Base-by-base conservation (phyloP, 2,797 vertebrate genomes). In the Rhabdophis nuchalis region DNA sequence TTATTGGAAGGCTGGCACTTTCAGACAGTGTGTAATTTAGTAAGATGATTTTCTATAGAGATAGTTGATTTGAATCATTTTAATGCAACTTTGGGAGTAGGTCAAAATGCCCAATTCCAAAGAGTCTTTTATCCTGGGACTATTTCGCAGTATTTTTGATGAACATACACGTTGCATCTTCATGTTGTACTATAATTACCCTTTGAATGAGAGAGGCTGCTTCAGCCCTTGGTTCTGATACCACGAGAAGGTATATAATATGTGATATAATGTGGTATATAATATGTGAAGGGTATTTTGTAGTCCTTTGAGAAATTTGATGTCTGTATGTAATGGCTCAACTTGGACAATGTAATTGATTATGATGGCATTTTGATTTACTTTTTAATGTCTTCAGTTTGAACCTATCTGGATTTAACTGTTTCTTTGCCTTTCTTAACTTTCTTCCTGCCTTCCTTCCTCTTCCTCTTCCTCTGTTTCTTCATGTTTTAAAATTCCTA, bases 271-370 rank as follows among this genome's bases (percentile, higher is more conserved):
- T 46, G 72, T 82, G 14, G 52, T 56, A 60, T n/a, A 46, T 54
- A 27, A 32, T 82, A 18, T 88, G 64, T 61, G 86, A 90, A 46
- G 68, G 50, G 56, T 91, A 64, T 90, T 89, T 60, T 88, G 89
- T 72, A 91, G 23, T 50, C 46, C 50, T 92, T 92, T 54, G 58
- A 27, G 46, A 56, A 56, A 23, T 56, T 92, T 58, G 14, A 82
- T 53, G 64, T 87, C 54, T 82, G 23, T 46, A 82, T 60, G 52
- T 60, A 54, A 88, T 88, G 68, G 68, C 89, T 64, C 72, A 54
- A 50, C 88, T 85, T 91, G 68, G 88, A 93, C 32, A 85, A 56
- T 46, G 27, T 85, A 93, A 93, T 88, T 54, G 85, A 64, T 88
- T 60, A 90, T 88, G 68, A 85, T 88, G 89, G 36, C 82, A 32